A percentile compares a stretch with the other conserved stretches of the same genome.
Evolutionary conservation across 2,888 invertebrate species (phyloP).

Genomic region (Exephanes ischioxanthus): DNA sequence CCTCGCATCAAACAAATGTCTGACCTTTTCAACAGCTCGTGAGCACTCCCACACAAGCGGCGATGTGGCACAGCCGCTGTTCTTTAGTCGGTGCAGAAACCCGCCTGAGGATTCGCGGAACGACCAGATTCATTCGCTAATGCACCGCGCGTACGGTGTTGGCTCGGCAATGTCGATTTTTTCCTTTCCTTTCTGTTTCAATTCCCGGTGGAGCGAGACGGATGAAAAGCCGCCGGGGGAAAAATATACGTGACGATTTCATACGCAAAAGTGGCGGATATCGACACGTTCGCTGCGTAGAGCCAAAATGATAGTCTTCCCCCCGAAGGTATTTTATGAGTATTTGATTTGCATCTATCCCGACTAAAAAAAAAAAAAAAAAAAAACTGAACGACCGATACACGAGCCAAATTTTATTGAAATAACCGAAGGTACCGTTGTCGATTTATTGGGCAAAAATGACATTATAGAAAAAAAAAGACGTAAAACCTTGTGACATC

Average conservation of each 20-base stretch:
- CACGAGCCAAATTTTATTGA: too few species aligned
- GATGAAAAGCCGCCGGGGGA: constrained; percentile 41
- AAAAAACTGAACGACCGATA: too few species aligned
- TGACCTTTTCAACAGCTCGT: constrained; percentile 55
- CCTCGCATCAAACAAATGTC: constrained; percentile 54
- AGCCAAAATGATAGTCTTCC: background rate
- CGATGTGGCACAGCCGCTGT: constrained; percentile 3
- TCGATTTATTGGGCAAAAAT: too few species aligned
- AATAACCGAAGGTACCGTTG: too few species aligned
- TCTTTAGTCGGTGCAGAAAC: constrained; percentile 9
- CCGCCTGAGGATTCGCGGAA: constrained; percentile 18
- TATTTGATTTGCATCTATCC: background rate
- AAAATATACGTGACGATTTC: constrained; percentile 50
- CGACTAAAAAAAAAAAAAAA: too few species aligned
- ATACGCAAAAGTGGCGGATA: constrained; percentile 55
- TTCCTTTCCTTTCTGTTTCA: constrained; percentile 23
- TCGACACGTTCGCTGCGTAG: background rate
- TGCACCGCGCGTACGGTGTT: constrained; percentile 44
- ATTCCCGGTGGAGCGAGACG: constrained; percentile 29
- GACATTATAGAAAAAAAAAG: too few species aligned
- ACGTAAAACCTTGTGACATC: too few species aligned
- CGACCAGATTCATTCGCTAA: constrained; percentile 65
- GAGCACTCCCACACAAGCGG: background rate
- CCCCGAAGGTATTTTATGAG: background rate
- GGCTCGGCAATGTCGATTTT: constrained; percentile 19